Evolutionary conservation across 2,888 invertebrate genomes (phyloP).

Genomic region (Azorinus chamasolen): DNA sequence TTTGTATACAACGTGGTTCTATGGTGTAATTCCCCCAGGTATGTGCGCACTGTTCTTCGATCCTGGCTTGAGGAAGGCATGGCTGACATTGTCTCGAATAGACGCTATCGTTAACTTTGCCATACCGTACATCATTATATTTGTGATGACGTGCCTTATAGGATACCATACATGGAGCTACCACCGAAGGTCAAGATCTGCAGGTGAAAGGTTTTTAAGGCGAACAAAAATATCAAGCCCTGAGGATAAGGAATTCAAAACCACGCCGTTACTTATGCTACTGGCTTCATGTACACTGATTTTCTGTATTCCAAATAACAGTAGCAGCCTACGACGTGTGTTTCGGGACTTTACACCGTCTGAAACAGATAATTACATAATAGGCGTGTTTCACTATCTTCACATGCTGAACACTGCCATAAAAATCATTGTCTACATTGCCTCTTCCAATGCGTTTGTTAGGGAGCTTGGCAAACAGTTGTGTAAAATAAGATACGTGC

Average conservation of each 20-base stretch:
- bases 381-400: constrained; percentile 49
- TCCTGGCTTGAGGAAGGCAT: constrained; percentile 39
- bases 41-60: constrained; percentile 34
- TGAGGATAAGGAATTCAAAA: constrained; percentile 69
- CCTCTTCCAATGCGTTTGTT: constrained; percentile 50
- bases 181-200: constrained; percentile 60
- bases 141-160: constrained; percentile 71
- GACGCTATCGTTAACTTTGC: constrained; percentile 75
- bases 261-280: constrained; percentile 63
- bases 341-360: constrained; percentile 17
- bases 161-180: constrained; percentile 68
- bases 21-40: constrained; percentile 56
- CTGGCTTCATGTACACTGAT: constrained; percentile 54
- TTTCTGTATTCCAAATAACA: constrained; percentile 57
- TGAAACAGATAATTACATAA: constrained; percentile 19
- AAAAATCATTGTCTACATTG: constrained; percentile 52
- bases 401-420: constrained; percentile 47
- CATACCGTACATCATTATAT: constrained; percentile 71
- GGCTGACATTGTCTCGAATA: constrained; percentile 65
- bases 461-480: constrained; percentile 37
- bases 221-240: constrained; percentile 49
- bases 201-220: constrained; percentile 55
- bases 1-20: constrained; percentile 78
- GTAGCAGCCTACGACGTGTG: constrained; percentile 41
- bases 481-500: constrained; percentile 15